Conservation (phyloP, 2,888 invertebrate genomes). For the Phlogophora meticulosa region DNA sequence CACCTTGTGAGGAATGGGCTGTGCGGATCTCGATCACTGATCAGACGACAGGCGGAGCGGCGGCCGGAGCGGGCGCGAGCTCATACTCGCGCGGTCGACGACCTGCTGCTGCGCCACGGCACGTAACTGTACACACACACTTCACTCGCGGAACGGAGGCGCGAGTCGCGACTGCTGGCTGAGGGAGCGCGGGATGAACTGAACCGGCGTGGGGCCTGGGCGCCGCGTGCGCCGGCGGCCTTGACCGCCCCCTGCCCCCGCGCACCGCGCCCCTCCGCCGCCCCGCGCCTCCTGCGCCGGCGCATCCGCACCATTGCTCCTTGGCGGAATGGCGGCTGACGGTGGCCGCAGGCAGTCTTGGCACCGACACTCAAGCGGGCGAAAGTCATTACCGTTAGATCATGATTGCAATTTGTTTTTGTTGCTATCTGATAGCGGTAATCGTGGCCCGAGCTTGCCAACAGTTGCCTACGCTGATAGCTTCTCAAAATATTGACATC, state of each 20-base stretch:
- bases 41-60: constrained; percentile 67
- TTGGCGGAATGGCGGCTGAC: constrained; percentile 5
- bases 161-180: constrained; percentile 63
- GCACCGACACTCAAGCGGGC: constrained; percentile 20
- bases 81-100: constrained; percentile 88
- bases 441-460: constrained; percentile 10
- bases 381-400: constrained; percentile 61
- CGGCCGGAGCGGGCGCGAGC: constrained; percentile 76
- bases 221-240: constrained; percentile 83
- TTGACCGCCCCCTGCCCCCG: constrained; percentile 79
- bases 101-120: constrained; percentile 73
- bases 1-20: constrained; percentile 72
- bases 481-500: constrained; percentile 15
- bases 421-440: constrained; percentile 57
- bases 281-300: constrained; percentile 36
- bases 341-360: constrained; percentile 8
- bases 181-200: constrained; percentile 65
- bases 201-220: constrained; percentile 57
- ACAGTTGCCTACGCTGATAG: background rate
- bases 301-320: constrained; percentile 56
- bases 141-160: constrained; percentile 65
- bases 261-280: constrained; percentile 36
- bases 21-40: constrained; percentile 63
- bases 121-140: constrained; percentile 80
- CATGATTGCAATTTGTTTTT: constrained; percentile 44